Percentiles rank a stretch among this genome's conserved stretches.
phyloP scores from a whole-genome alignment of 2,797 vertebrate genomes.

The Poeciliopsis infans region DNA sequence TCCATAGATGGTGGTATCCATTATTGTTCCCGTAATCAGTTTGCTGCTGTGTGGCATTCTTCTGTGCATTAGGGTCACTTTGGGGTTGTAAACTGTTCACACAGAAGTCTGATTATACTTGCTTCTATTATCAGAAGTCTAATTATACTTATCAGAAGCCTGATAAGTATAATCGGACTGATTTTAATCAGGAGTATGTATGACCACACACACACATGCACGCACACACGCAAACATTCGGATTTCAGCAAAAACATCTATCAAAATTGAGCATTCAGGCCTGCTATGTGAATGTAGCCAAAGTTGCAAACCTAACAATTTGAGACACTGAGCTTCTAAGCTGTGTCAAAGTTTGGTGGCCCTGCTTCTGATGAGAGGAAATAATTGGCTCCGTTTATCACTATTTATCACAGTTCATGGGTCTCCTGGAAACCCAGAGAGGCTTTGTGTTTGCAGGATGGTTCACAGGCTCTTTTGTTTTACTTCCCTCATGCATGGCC shows the following conservation, averaged over 20 bases:
- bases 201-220: no score
- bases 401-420: constrained; percentile 39
- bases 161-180: no score
- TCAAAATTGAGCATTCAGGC: no score
- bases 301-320: constrained; percentile 39
- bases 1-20: background rate
- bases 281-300: background rate
- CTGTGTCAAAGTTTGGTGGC: constrained; percentile 51
- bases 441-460: constrained; percentile 64
- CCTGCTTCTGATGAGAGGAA: constrained; percentile 53
- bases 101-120: no score
- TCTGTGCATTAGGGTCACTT: background rate
- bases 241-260: no score
- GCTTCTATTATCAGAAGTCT: no score
- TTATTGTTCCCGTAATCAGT: background rate
- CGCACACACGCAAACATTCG: no score
- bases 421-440: constrained; percentile 54
- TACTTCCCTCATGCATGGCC: constrained; percentile 70
- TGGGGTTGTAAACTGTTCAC: no score
- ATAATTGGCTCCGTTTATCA: constrained; percentile 69
- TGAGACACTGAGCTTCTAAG: constrained; percentile 35
- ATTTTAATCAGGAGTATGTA: no score
- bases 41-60: background rate
- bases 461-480: constrained; percentile 66
- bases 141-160: no score